Conservation (phyloP, 2,113 vertebrate species). For the Tetrao urogallus region DNA sequence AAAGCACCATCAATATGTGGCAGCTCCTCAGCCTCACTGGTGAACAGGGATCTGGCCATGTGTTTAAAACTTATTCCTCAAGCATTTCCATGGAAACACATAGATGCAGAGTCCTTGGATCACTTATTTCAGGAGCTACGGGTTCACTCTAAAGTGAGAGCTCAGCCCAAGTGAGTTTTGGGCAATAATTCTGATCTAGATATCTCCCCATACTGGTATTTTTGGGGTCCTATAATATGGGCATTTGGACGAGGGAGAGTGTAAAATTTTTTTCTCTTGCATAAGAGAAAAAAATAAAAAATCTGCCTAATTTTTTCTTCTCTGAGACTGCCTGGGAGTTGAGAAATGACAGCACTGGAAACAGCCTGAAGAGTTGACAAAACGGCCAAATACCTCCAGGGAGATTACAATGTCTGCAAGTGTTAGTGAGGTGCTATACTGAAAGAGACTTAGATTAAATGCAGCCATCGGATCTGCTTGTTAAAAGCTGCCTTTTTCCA, state of each 20-base stretch:
- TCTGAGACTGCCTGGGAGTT: background rate
- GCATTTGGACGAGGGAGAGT: background rate
- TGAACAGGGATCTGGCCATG: conserved; percentile 27
- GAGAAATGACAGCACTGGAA: background rate
- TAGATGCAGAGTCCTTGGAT: conserved; percentile 22
- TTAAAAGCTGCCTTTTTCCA: background rate
- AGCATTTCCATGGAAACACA: conserved; percentile 60
- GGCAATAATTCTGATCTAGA: background rate
- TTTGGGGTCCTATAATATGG: background rate
- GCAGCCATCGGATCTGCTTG: background rate
- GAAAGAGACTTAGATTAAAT: background rate
- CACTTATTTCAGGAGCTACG: conserved; percentile 23
- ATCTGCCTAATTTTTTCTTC: background rate
- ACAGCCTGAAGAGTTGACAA: background rate
- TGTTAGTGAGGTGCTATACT: background rate
- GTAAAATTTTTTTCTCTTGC: background rate
- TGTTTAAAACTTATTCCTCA: conserved; percentile 48
- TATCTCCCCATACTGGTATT: background rate
- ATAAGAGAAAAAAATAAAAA: background rate
- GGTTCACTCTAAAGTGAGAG: background rate
- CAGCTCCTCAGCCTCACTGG: conserved; percentile 17
- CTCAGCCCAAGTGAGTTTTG: background rate
- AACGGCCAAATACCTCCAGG: background rate
- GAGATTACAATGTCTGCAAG: background rate
- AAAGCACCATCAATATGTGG: background rate